A percentile compares a stretch with the other conserved stretches of the same genome.
Evolutionary conservation across 2,113 vertebrate genomes (phyloP).

Genomic region (Xiphorhynchus elegans): DNA sequence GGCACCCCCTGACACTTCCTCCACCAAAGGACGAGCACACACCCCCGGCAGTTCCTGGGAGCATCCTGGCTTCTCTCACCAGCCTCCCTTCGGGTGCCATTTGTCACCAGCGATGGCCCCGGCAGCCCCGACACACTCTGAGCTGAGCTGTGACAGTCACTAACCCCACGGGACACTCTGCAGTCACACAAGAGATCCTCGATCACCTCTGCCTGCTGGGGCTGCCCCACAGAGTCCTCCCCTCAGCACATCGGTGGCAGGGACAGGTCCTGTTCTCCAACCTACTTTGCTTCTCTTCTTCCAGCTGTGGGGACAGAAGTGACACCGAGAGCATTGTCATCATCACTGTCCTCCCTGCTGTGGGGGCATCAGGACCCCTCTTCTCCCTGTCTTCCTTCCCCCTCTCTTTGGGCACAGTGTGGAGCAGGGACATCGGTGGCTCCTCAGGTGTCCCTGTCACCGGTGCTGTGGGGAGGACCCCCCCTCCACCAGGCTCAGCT

Average conservation of each 20-base stretch:
- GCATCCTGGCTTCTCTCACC: accelerated
- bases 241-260: not conserved
- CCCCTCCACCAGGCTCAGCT: accelerated
- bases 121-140: accelerated
- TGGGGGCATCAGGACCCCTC: not conserved
- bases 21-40: accelerated
- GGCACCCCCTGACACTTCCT: not conserved
- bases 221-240: not conserved
- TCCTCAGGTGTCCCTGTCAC: not conserved
- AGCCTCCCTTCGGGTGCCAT: not conserved
- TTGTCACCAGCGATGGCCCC: not conserved
- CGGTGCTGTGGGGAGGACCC: accelerated
- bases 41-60: not conserved
- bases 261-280: not conserved
- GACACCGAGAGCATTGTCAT: accelerated
- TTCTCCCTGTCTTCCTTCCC: not conserved
- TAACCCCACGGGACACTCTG: accelerated
- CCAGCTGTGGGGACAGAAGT: not conserved
- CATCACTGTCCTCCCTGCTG: not conserved
- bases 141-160: not conserved
- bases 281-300: not conserved
- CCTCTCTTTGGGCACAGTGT: not conserved
- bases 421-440: not conserved
- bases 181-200: accelerated
- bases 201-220: not conserved